Percentiles rank a stretch among this genome's conserved stretches.
Conservation (phyloP, 2,888 invertebrate genomes). For the Alloscopus bannaensis region DNA sequence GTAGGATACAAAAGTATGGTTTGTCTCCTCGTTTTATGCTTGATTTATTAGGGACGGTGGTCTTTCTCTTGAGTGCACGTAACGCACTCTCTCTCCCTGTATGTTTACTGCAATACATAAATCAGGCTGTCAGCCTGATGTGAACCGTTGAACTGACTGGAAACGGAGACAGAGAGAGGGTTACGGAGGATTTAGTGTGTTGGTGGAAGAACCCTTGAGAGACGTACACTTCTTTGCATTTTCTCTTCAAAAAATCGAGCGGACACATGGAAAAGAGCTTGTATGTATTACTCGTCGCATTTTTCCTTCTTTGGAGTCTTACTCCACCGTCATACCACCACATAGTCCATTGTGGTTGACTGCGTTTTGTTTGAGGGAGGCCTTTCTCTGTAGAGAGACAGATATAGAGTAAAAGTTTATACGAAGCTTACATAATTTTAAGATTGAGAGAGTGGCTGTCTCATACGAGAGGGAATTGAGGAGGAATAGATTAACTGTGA, state of each 20-base stretch:
- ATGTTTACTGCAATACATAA: conserved; percentile 60
- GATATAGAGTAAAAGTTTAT: conserved; percentile 14
- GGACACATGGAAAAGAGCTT: too few species aligned
- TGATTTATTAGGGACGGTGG: conserved; percentile 63
- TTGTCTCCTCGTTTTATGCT: conserved; percentile 64
- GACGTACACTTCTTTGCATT: conserved; percentile 44
- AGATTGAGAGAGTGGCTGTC: conserved; percentile 40
- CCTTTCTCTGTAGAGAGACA: conserved; percentile 11
- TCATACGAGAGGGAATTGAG: conserved; percentile 42
- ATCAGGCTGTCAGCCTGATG: conserved; percentile 61
- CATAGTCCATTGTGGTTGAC: conserved; percentile 33
- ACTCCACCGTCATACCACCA: too few species aligned
- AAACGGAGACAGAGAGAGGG: conserved; percentile 36
- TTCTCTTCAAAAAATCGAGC: neutral
- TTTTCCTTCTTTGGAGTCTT: too few species aligned
- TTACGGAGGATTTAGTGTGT: conserved; percentile 36
- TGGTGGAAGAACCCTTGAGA: conserved; percentile 53
- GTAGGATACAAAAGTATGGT: conserved; percentile 57
- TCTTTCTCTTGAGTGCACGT: conserved; percentile 42
- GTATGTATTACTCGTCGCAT: too few species aligned
- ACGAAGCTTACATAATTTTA: conserved; percentile 47
- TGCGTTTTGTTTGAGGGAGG: conserved; percentile 50
- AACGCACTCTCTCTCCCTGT: conserved; percentile 30
- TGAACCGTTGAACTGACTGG: conserved; percentile 61
- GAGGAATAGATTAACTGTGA: conserved; percentile 55